A percentile compares a stretch with the other conserved stretches of the same genome.
Conservation (phyloP, 2,797 vertebrate genomes). For the Thamnophis elegans region DNA sequence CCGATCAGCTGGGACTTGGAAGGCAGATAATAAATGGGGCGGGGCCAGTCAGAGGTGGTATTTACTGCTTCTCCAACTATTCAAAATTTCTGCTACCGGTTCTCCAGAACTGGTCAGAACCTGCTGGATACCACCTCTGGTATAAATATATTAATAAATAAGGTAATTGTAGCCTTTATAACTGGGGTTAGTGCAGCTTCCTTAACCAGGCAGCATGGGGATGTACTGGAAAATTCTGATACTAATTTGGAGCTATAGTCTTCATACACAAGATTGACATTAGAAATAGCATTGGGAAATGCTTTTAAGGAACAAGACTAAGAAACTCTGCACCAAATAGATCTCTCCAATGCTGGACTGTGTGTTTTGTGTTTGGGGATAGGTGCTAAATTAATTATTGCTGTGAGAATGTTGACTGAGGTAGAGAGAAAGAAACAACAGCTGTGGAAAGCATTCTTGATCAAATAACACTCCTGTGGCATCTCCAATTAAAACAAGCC, state of each 20-base stretch:
- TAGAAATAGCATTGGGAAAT: neutral
- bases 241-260: neutral
- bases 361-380: conserved; percentile 27
- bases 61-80: too few relatives aligned
- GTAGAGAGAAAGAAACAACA: conserved; percentile 48
- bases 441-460: conserved; percentile 68
- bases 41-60: too few relatives aligned
- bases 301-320: neutral
- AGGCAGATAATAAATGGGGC: too few relatives aligned
- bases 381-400: conserved; percentile 47
- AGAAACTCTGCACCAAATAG: neutral
- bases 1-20: too few relatives aligned
- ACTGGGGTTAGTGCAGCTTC: neutral
- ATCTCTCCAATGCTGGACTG: conserved; percentile 31
- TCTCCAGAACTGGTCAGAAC: too few relatives aligned
- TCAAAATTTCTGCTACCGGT: too few relatives aligned
- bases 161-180: neutral
- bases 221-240: neutral
- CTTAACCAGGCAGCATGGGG: neutral
- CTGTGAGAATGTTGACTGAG: conserved; percentile 54
- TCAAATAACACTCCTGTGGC: conserved; percentile 21
- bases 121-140: neutral
- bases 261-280: neutral
- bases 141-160: neutral
- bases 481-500: conserved; percentile 36